Evolutionary conservation across 2,797 vertebrate species (phyloP), one percentile per base, ranked within the genome.

Genomic region (Enteromius treurensis): DNA sequence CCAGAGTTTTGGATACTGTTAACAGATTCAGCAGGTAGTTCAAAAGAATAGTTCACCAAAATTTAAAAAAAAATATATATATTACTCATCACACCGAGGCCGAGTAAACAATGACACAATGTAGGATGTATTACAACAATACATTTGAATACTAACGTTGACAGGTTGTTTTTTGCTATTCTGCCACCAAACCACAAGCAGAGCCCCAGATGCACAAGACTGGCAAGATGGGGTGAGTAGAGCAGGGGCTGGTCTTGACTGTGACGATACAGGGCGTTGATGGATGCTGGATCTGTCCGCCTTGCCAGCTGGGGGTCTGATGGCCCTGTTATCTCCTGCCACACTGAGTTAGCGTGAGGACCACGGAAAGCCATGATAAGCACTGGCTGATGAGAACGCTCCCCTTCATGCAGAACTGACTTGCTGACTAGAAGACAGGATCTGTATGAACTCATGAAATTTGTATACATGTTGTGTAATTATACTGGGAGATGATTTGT

Each of bases 141-240:
- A 29, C 14, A 32, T 9, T 9, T 32, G 26, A 32, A 64, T 58
- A 26, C 68, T n/a, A 83, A 86, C 23, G 40, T 45, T 53, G 37
- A 17, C 19, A 13, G 21, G 17, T 37, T 23, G 15, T 9, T 77
- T 64, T 83, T 76, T 79, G 2, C 40, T 73, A 90, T 82, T 85
- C 93, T 93, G n/a, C 93, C 92, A 86, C 94, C 92, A 9, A 95
- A 95, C 93, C 93, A 95, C n/a, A 94, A 85, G 75, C 94, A 93
- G 75, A 95, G 91, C 84, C 94, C 92, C 79, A 88, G 87, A 80
- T 92, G 89, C 67, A 92, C 80, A 0, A 1, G 17, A 77, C 77
- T 76, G 60, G 82, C 85, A 74, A 79, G 76, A 15, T 0, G 55
- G 68, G 92, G 86, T 9, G 90, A 85, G 86, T 68, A 87, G 58